A percentile compares a stretch with the other conserved stretches of the same genome.
Conservation (phyloP, 2,113 vertebrate genomes). For the Caranx melampygus region DNA sequence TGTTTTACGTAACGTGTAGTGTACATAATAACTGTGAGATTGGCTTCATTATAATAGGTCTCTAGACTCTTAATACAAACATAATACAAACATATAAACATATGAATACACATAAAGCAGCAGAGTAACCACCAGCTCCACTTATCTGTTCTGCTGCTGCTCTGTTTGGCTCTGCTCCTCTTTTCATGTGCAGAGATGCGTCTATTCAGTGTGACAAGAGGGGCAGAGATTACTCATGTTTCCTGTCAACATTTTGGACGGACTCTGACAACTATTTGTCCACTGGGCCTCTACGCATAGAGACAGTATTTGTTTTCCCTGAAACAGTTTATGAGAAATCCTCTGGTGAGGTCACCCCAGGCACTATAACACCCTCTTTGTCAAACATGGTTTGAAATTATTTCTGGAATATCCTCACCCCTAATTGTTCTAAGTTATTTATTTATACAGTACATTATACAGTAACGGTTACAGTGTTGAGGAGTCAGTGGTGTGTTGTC, state of each 20-base stretch:
- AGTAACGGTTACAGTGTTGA: not conserved
- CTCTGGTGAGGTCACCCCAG: not conserved
- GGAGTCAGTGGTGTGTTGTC: not conserved
- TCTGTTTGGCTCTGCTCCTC: constrained; percentile 16
- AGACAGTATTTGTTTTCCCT: constrained; percentile 41
- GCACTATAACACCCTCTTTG: not conserved
- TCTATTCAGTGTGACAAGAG: constrained; percentile 44
- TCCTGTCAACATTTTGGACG: constrained; percentile 48
- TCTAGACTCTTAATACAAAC: not conserved
- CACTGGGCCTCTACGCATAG: constrained; percentile 16
- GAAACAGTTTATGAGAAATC: constrained; percentile 34
- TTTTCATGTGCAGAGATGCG: constrained; percentile 36
- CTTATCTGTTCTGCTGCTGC: not conserved
- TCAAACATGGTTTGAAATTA: constrained; percentile 9
- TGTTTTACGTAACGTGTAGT: not conserved
- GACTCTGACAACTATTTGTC: constrained; percentile 17
- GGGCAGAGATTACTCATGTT: constrained; percentile 52
- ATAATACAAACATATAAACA: not conserved
- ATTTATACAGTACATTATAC: constrained; percentile 1
- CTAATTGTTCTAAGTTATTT: not conserved
- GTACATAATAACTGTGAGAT: not conserved
- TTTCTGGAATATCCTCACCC: constrained; percentile 8
- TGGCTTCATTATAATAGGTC: not conserved
- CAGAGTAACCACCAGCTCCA: not conserved
- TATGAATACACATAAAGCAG: not conserved